A percentile compares a stretch with the other conserved stretches of the same genome.
These are phyloP conservation scores for Ascidia mentula DNA, from an alignment of 23 tunicate species.

Conservation along the genomic window DNA sequence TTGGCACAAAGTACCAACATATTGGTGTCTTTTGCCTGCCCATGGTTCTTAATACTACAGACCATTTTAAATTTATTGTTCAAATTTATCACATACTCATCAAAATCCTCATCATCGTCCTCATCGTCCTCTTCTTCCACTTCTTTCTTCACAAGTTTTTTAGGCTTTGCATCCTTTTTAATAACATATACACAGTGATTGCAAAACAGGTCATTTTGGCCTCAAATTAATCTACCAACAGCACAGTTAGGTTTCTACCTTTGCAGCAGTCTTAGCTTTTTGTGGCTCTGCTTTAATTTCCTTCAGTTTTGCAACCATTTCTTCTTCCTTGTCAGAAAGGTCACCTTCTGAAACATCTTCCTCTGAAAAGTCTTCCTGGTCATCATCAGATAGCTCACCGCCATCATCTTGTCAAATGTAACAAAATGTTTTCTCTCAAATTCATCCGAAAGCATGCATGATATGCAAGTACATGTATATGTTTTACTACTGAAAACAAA, in stretches of 20 bases:
- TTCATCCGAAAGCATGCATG: too few relatives aligned
- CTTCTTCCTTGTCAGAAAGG: slow-evolving; percentile 18
- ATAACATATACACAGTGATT: not conserved
- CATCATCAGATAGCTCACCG: slow-evolving; percentile 17
- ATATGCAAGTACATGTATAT: not conserved
- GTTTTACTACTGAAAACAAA: not conserved
- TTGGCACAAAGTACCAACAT: too few relatives aligned
- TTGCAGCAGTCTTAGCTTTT: not conserved
- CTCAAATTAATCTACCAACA: not conserved
- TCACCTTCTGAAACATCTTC: slow-evolving; percentile 24
- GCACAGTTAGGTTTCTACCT: not conserved
- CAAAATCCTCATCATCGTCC: not conserved
- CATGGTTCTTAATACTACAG: too few relatives aligned
- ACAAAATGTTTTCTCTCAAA: not conserved
- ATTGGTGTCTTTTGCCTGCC: too few relatives aligned
- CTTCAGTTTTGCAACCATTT: slow-evolving; percentile 21
- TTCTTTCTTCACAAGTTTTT: slow-evolving; percentile 4
- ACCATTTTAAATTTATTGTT: too few relatives aligned
- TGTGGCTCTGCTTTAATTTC: not conserved
- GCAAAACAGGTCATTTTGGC: not conserved
- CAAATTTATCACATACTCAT: too few relatives aligned
- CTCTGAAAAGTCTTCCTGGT: slow-evolving; percentile 28
- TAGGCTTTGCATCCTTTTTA: slow-evolving; percentile 15
- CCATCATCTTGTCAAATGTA: not conserved
- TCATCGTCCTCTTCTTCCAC: slow-evolving; percentile 35